Conservation (phyloP, 1,140 invertebrate genomes). For the Papilio polyxenes region DNA sequence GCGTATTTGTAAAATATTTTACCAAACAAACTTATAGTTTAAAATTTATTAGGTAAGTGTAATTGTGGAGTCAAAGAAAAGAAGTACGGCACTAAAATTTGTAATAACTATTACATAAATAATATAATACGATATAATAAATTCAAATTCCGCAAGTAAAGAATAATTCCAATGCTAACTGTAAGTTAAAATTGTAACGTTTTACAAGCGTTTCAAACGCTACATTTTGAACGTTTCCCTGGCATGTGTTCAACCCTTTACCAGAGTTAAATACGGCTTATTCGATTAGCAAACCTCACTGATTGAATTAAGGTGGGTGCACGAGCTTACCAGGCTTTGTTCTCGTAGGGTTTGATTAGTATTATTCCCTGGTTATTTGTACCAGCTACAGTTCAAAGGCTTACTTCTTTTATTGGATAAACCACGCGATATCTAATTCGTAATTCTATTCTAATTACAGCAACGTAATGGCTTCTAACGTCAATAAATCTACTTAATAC, state of each 20-base stretch:
- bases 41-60: too few relatives aligned
- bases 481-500: slow-evolving; percentile 36
- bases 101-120: neutral
- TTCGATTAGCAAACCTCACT: slow-evolving; percentile 73
- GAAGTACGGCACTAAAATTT: too few relatives aligned
- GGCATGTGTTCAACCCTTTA: slow-evolving; percentile 59
- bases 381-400: slow-evolving; percentile 31
- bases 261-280: slow-evolving; percentile 71
- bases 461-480: neutral
- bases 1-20: too few relatives aligned
- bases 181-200: neutral
- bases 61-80: too few relatives aligned
- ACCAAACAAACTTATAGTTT: too few relatives aligned
- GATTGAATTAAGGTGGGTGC: slow-evolving; percentile 77
- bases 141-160: neutral
- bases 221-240: slow-evolving; percentile 47
- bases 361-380: slow-evolving; percentile 50
- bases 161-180: neutral
- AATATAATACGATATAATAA: neutral
- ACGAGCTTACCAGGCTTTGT: slow-evolving; percentile 61
- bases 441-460: neutral
- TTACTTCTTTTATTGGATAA: slow-evolving; percentile 24
- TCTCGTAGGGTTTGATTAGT: slow-evolving; percentile 65
- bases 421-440: neutral
- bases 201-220: neutral